Conservation (phyloP, 2,797 vertebrate species). For the Enteromius argenteus region DNA sequence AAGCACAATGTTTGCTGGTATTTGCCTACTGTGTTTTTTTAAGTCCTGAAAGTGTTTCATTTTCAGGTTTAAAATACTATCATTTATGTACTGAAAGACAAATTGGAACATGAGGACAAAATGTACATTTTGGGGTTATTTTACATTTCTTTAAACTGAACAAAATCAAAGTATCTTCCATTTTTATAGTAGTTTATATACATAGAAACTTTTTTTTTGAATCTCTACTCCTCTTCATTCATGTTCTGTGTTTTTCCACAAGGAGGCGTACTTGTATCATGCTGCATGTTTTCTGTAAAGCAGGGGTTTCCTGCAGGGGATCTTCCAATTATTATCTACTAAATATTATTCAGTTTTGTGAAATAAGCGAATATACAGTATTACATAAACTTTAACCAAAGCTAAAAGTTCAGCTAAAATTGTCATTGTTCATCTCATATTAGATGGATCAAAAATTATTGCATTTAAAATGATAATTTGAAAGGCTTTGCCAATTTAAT, state of each 20-base stretch:
- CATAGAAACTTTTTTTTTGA: not conserved
- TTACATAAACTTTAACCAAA: not conserved
- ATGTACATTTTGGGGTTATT: not conserved
- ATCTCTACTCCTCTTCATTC: not conserved
- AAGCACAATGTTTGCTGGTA: not conserved
- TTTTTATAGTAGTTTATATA: not conserved
- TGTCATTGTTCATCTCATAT: not conserved
- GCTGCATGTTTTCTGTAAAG: not conserved
- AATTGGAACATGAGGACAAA: not conserved
- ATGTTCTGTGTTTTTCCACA: conserved; percentile 4
- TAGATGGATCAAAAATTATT: not conserved
- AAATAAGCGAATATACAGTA: not conserved
- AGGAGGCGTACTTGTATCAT: not conserved
- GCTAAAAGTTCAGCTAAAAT: not conserved
- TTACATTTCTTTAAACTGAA: not conserved
- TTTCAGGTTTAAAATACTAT: not conserved
- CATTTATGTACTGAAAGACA: not conserved
- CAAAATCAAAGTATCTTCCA: not conserved
- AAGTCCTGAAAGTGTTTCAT: not conserved
- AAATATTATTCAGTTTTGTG: not conserved
- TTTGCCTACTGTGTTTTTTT: not conserved
- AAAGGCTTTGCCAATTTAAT: not conserved
- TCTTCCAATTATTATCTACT: not conserved
- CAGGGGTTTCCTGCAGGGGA: not conserved
- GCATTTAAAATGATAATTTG: not conserved